A percentile compares a stretch with the other conserved stretches of the same genome.
phyloP scores from a whole-genome alignment of 2,888 invertebrate genomes.

The Ctenicera cuprea region DNA sequence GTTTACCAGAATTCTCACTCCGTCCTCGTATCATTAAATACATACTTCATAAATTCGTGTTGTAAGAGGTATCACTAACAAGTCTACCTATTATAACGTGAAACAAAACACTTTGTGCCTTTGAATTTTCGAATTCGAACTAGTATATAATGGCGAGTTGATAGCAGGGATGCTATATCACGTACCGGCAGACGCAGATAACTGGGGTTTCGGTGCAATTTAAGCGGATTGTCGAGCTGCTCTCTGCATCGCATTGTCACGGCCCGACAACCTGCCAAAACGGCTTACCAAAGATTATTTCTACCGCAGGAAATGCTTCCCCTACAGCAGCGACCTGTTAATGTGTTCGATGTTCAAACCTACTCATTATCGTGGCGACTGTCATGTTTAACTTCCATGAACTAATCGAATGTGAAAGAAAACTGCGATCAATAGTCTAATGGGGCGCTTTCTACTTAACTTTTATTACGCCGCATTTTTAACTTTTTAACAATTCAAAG shows the following conservation, averaged over 20 bases:
- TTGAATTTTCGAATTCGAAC: slow-evolving; percentile 47
- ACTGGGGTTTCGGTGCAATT: slow-evolving; percentile 47
- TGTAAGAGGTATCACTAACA: not conserved
- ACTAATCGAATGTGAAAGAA: slow-evolving; percentile 24
- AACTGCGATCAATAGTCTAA: not conserved
- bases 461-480: no score
- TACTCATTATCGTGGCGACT: slow-evolving; percentile 32
- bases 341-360: slow-evolving; percentile 13
- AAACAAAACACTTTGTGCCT: slow-evolving; percentile 47
- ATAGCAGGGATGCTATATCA: slow-evolving; percentile 40
- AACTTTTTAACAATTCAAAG: no score
- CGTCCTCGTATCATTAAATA: no score
- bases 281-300: slow-evolving; percentile 49
- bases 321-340: slow-evolving; percentile 15
- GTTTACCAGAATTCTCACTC: no score
- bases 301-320: slow-evolving; percentile 37
- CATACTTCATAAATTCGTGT: no score
- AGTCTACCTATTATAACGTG: not conserved
- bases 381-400: slow-evolving; percentile 28
- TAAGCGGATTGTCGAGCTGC: slow-evolving; percentile 49
- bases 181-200: slow-evolving; percentile 48
- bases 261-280: slow-evolving; percentile 50
- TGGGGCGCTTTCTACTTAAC: not conserved
- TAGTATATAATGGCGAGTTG: slow-evolving; percentile 37
- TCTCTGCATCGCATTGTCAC: slow-evolving; percentile 49